A percentile compares a stretch with the other conserved stretches of the same genome.
Conservation (phyloP, 2,888 invertebrate genomes). For the Drosophila nigricruria region DNA sequence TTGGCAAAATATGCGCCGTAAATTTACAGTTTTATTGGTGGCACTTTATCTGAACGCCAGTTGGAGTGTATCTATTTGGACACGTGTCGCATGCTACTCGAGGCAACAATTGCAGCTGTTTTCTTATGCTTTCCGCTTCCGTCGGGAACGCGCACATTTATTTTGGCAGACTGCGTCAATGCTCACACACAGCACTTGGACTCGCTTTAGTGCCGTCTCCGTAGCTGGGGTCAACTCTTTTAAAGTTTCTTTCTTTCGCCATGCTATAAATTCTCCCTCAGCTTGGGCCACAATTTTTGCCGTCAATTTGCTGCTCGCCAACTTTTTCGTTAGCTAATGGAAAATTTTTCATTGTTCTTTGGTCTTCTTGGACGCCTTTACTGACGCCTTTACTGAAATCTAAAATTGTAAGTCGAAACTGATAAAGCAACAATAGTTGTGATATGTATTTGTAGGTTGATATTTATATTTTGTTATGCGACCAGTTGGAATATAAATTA, state of each 20-base stretch:
- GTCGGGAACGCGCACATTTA: conserved; percentile 47
- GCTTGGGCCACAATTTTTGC: conserved; percentile 37
- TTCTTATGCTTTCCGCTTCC: conserved; percentile 23
- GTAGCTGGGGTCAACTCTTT: conserved; percentile 37
- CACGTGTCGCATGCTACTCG: conserved; percentile 67
- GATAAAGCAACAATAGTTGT: neutral
- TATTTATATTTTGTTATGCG: neutral
- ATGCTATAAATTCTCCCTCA: conserved; percentile 57
- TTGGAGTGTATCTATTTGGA: conserved; percentile 50
- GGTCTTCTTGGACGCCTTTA: conserved; percentile 9
- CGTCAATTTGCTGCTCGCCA: conserved; percentile 50
- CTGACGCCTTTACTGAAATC: neutral
- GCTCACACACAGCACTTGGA: conserved; percentile 29
- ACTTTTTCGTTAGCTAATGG: conserved; percentile 24
- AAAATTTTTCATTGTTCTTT: conserved; percentile 35
- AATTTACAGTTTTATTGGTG: conserved; percentile 64
- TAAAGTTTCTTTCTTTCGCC: conserved; percentile 50
- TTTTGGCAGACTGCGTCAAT: conserved; percentile 60
- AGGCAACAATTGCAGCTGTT: conserved; percentile 55
- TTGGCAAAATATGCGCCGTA: conserved; percentile 62
- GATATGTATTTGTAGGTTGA: neutral
- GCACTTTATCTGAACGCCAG: conserved; percentile 51
- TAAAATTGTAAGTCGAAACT: conserved; percentile 6
- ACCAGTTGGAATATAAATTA: neutral
- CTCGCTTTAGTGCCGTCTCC: conserved; percentile 8